These are phyloP conservation scores for Incurvaria masculella DNA, from an alignment of 2,888 invertebrate genomes.

Conservation along the genomic window DNA sequence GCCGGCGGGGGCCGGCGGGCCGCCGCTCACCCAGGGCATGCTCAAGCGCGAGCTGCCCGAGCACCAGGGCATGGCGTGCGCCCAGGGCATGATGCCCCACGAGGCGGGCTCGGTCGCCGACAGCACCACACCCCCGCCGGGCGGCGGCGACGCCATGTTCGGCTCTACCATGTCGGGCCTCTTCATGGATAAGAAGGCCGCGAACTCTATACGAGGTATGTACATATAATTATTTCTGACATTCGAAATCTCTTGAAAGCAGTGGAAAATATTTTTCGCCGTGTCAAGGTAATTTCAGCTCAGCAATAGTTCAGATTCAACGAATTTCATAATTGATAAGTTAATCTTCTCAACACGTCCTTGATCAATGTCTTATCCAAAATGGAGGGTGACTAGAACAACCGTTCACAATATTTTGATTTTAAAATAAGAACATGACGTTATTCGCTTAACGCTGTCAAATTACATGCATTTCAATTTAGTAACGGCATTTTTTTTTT, in stretches of 20 bases:
- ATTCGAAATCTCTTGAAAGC: not conserved
- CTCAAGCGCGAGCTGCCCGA: conserved; percentile 42
- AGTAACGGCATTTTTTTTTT: no score
- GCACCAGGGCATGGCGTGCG: conserved; percentile 25
- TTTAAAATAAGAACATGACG: no score
- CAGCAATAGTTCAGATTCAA: no score
- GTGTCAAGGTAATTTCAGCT: not conserved
- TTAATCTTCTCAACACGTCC: no score
- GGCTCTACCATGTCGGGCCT: conserved; percentile 43
- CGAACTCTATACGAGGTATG: conserved; percentile 66
- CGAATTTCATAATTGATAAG: not conserved
- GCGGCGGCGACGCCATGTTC: conserved; percentile 43
- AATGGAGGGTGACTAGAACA: no score
- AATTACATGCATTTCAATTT: no score
- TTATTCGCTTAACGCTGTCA: no score
- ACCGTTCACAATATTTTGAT: no score
- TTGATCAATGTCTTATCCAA: no score
- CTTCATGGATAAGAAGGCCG: conserved; percentile 59
- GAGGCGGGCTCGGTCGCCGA: conserved; percentile 47
- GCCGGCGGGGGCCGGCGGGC: conserved; percentile 25
- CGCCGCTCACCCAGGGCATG: conserved; percentile 32
- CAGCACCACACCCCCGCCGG: conserved; percentile 56
- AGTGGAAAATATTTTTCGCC: not conserved
- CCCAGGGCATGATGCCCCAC: conserved; percentile 34
- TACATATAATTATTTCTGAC: no score